Base-by-base conservation (phyloP, 2,888 invertebrate genomes). In the Lepidochitona cinerea region DNA sequence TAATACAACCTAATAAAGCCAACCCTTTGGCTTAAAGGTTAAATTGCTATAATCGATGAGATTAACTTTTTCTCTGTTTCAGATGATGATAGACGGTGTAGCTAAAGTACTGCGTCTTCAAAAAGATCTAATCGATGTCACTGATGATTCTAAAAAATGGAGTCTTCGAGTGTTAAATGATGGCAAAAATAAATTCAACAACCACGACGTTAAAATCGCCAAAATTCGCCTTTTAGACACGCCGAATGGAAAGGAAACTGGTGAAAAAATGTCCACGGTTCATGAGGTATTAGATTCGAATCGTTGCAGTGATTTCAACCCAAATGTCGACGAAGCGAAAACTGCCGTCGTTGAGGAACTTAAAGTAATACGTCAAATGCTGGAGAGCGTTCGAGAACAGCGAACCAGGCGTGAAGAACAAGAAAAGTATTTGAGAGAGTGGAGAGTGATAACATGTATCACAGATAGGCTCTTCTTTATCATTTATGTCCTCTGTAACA, bases 81-180 rank as follows among this genome's bases (percentile, higher is more conserved):
- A 64, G 64, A 32, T 64, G 29, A 64, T 64, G 64, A 64, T 64
- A 26, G 5, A 64, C 14, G 64, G 64, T 23, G 64, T 64, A 18
- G 64, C 64, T 29, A 64, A 64, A 64, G 64, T 64, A 18, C 26
- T 64, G 18, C 33, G 26, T 32, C 26, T 64, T 26, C 64, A 29
- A 14, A 33, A 64, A 26, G 29, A 64, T 32, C 29, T 64, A 18
- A 32, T 64, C 33, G 64, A 64, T 32, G 67, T 72, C 12, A 37
- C 67, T 1, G 54, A 35, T 6, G 74, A 78, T 37, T 71, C 72
- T 59, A 79, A 78, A 37, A 71, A 70, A 7, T 79, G 79, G 79
- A 78, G 74, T 26, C 74, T 75, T 26, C 77, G 70, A 71, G 79
- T 79, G 59, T 74, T 73, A 29, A 70, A 70, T 23, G 74, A 75